Evolutionary conservation across 2,113 vertebrate genomes (phyloP).

Genomic region (Trematocara stigmaticum): DNA sequence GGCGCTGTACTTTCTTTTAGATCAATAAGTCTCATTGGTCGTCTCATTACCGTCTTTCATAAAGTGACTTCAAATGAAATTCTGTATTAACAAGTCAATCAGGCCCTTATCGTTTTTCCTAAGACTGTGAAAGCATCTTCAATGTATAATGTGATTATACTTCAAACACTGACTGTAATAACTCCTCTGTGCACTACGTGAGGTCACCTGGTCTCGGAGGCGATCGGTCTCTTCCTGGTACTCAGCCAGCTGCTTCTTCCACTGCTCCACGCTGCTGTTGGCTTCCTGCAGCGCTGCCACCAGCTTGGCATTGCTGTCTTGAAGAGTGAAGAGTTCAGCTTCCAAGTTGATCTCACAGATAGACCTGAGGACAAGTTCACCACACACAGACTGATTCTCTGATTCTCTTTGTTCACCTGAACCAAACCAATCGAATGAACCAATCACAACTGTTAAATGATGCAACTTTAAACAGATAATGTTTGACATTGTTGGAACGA

Average conservation of each 20-base stretch:
- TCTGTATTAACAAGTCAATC: background rate
- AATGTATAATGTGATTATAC: background rate
- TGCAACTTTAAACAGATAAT: background rate
- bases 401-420: background rate
- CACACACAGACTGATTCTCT: background rate
- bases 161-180: background rate
- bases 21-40: background rate
- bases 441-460: background rate
- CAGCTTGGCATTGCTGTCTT: slow-evolving; percentile 90
- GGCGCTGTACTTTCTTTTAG: background rate
- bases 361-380: slow-evolving; percentile 68
- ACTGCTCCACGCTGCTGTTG: slow-evolving; percentile 85
- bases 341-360: slow-evolving; percentile 92
- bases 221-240: slow-evolving; percentile 88
- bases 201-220: slow-evolving; percentile 81
- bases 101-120: background rate
- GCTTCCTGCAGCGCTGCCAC: slow-evolving; percentile 88
- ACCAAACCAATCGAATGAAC: background rate
- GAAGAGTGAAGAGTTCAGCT: slow-evolving; percentile 88
- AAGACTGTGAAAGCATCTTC: background rate
- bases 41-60: background rate
- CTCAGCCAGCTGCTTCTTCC: slow-evolving; percentile 89
- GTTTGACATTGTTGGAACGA: background rate
- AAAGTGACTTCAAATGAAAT: background rate
- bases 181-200: background rate